Evolutionary conservation across 2,113 vertebrate genomes (phyloP).

Genomic region (Pachycephala philippinensis): DNA sequence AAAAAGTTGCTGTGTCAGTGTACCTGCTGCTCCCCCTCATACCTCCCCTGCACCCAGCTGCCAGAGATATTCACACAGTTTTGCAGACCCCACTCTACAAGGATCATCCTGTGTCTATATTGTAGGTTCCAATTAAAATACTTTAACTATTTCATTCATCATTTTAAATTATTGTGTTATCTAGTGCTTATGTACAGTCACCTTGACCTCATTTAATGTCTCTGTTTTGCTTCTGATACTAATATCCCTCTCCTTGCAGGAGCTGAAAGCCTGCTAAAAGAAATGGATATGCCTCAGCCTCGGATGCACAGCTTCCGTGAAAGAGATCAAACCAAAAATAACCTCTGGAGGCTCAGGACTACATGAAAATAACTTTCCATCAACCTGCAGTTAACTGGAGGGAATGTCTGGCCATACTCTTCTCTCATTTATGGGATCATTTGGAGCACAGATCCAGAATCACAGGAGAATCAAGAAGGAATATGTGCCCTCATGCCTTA

Average conservation of each 20-base stretch:
- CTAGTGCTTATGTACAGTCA: neutral
- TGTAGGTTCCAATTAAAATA: neutral
- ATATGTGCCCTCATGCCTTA: neutral
- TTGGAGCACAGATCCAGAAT: neutral
- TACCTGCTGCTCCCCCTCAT: neutral
- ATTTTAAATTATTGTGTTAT: neutral
- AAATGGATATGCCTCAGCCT: neutral
- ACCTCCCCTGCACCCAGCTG: neutral
- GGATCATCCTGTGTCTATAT: neutral
- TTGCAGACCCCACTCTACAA: fast-evolving
- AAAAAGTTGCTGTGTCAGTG: neutral
- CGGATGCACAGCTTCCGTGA: neutral
- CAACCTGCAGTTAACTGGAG: neutral
- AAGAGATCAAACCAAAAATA: neutral
- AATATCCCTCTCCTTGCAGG: neutral
- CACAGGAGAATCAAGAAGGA: neutral
- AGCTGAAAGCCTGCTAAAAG: neutral
- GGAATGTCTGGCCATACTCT: neutral
- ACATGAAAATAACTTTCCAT: neutral
- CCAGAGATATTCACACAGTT: neutral
- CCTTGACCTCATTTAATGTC: neutral
- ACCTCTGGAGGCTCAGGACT: neutral
- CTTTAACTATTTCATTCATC: neutral
- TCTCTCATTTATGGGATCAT: neutral
- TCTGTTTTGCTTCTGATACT: neutral